phyloP scores from a whole-genome alignment of 2,888 invertebrate species.

The Apotomis betuletana region DNA sequence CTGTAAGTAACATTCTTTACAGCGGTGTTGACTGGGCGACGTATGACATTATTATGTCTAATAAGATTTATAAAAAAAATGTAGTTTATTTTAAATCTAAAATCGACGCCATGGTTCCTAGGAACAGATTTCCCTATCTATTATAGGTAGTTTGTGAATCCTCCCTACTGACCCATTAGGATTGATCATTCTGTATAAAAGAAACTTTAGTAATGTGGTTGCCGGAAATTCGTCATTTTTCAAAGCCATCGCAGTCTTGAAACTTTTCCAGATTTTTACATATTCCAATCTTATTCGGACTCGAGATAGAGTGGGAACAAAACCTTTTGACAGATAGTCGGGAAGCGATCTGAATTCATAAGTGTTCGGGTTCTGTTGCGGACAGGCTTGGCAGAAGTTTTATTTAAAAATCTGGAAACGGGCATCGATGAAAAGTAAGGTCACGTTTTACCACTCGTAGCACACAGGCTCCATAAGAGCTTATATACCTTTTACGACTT shows the following conservation, averaged over 20 bases:
- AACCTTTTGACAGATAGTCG: constrained; percentile 36
- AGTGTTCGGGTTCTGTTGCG: constrained; percentile 23
- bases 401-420: constrained; percentile 20
- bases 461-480: too few relatives aligned
- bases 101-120: too few relatives aligned
- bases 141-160: too few relatives aligned
- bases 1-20: too few relatives aligned
- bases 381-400: constrained; percentile 20
- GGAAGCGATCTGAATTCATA: constrained; percentile 30
- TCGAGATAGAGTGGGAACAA: constrained; percentile 19
- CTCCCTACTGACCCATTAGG: too few relatives aligned
- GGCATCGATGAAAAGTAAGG: constrained; percentile 14
- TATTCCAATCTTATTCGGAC: constrained; percentile 25
- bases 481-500: too few relatives aligned
- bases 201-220: neutral
- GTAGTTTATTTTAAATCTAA: too few relatives aligned
- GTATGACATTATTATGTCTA: too few relatives aligned
- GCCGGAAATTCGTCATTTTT: constrained; percentile 9
- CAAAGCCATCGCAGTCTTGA: constrained; percentile 6
- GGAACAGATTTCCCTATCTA: too few relatives aligned
- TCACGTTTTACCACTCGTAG: neutral
- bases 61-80: too few relatives aligned
- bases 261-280: constrained; percentile 19
- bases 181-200: too few relatives aligned
- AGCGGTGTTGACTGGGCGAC: too few relatives aligned